Base-by-base conservation (phyloP, 2,113 vertebrate species). In the Fukomys damarensis region DNA sequence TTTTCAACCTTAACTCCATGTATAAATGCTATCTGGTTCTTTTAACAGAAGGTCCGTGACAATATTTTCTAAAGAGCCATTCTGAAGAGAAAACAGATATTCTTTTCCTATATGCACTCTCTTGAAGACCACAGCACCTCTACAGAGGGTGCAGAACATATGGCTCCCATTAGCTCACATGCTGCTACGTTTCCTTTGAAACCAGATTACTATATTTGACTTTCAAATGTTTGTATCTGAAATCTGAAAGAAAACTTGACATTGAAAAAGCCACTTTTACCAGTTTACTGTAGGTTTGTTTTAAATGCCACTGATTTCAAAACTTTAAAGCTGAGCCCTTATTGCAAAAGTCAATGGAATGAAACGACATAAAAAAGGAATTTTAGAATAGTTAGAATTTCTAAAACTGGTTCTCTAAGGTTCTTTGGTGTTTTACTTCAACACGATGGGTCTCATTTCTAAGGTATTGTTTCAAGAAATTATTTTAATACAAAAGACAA, bases 181-280 rank as follows among this genome's bases (percentile, higher is more conserved):
- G 91, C 95, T 91, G 94, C 94, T 70, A 68, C n/a, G 74, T 96
- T 96, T 97, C 97, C 93, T 98, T 82, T 91, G 94, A 98, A 98
- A 98, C 94, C 90, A 98, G 97, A 98, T 96, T 95, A 96, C 88
- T 77, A 81, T 84, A 90, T 95, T 97, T 94, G 94, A 98, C 96
- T 98, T 98, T 97, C 97, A 91, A 92, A 98, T 95, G 94, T 97
- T 98, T 97, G 93, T 96, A 81, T 95, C 95, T 82, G 79, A 92
- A 98, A 98, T 98, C 97, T 98, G 98, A 98, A 89, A 95, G 96
- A 97, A 98, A 96, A 94, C 61, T 46, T 28, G 41, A 86, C 91
- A 81, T 77, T 95, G 76, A 95, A 96, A 96, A 98, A 95, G 65
- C 81, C 61, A 54, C 91, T 97, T 98, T 97, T 68, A 96, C 38